These are phyloP conservation scores for Pachyseris speciosa DNA, from an alignment of 64 coral and sea anemone species.

Conservation along the genomic window DNA sequence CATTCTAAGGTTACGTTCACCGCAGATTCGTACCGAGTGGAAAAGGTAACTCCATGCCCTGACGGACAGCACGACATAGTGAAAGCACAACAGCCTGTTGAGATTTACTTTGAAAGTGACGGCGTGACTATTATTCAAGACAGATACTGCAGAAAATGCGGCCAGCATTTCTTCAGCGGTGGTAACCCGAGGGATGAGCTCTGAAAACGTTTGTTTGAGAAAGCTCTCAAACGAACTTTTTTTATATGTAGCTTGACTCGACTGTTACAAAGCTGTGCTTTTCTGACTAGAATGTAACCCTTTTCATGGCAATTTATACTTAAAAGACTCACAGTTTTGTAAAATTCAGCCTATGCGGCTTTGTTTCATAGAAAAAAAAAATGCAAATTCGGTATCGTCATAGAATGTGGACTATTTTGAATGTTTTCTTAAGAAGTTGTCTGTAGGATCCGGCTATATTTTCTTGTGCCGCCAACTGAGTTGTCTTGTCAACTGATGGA, in stretches of 20 bases:
- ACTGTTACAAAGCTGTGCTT: too few species aligned
- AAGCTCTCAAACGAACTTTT: neutral
- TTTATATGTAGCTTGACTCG: neutral
- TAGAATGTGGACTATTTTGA: too few species aligned
- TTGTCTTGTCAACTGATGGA: too few species aligned
- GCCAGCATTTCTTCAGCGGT: constrained; percentile 58
- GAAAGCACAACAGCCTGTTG: constrained; percentile 64
- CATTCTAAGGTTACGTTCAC: constrained; percentile 77
- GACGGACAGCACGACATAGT: constrained; percentile 80
- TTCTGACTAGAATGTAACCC: too few species aligned
- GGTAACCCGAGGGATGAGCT: constrained; percentile 46
- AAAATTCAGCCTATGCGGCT: too few species aligned
- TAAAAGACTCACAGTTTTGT: too few species aligned
- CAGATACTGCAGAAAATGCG: constrained; percentile 82
- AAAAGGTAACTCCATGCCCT: constrained; percentile 64
- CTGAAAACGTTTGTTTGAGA: neutral
- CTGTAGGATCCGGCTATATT: too few species aligned
- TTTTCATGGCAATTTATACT: too few species aligned
- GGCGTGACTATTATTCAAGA: constrained; percentile 64
- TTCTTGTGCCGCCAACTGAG: too few species aligned
- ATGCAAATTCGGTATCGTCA: too few species aligned
- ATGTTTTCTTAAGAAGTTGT: too few species aligned
- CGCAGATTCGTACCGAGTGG: constrained; percentile 56
- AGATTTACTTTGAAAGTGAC: constrained; percentile 75
- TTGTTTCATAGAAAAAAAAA: too few species aligned